A percentile compares a stretch with the other conserved stretches of the same genome.
phyloP scores from a whole-genome alignment of 1,140 invertebrate species.

The Heterodera carotae region DNA sequence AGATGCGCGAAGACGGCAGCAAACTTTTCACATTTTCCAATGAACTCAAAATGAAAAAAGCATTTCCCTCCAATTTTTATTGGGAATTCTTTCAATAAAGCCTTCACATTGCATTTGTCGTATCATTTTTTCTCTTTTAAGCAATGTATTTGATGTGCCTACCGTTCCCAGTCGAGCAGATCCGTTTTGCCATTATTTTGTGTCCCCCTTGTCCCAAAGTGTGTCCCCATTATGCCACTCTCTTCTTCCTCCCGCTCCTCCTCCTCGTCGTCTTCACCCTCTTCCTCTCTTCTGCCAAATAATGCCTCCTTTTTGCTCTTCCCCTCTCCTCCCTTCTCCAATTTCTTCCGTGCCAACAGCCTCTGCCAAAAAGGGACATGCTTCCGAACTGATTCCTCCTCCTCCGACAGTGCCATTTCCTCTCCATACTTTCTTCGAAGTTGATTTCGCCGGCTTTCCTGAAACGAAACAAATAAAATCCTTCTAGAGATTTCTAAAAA shows the following conservation, averaged over 20 bases:
- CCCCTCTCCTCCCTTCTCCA: background rate
- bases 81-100: background rate
- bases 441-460: background rate
- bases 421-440: background rate
- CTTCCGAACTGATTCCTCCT: conserved; percentile 12
- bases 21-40: too few species aligned
- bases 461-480: too few species aligned
- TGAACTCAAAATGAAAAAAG: background rate
- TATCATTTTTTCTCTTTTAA: too few species aligned
- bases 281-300: conserved; percentile 34
- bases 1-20: too few species aligned
- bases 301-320: background rate
- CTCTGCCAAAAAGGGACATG: conserved; percentile 32
- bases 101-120: background rate
- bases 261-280: background rate
- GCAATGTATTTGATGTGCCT: background rate
- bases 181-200: background rate
- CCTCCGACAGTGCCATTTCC: background rate
- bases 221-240: background rate
- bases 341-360: background rate
- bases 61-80: background rate
- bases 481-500: too few species aligned
- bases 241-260: conserved; percentile 26
- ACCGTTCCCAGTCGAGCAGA: background rate
- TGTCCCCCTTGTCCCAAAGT: background rate